Base-by-base conservation (phyloP, 2,888 invertebrate species). In the Zygogramma bicolorata region DNA sequence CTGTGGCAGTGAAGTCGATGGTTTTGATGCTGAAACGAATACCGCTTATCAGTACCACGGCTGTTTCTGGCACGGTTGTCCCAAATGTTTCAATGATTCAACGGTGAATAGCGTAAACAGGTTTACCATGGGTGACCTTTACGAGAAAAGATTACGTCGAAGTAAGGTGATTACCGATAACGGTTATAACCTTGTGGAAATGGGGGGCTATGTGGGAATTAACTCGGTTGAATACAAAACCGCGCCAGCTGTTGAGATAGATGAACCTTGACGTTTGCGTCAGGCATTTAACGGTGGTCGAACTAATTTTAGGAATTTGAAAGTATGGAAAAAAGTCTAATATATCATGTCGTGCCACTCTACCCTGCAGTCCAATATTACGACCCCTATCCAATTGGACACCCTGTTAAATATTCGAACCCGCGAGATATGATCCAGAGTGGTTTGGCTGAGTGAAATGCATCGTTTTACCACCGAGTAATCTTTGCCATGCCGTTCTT, bases 361-460 rank as follows among this genome's bases (percentile, higher is more conserved):
- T 79, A 79, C 65, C 75, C 78, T 15, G 78, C 77, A 34, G 77
- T 79, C 13, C 71, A 74, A 66, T 79, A 53, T 73, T 78, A 74
- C 66, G 76, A 77, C 72, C 60, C 66, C 34, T 77, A 75, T 69
- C 78, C 78, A n/a, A 63, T 76, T 25, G 75, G 74, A 31, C n/a
- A n/a, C n/a, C n/a, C n/a, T n/a, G n/a, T n/a, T n/a, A n/a, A n/a
- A n/a, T n/a, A n/a, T n/a, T n/a, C n/a, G n/a, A n/a, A 46, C 79
- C 77, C 57, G 27, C 58, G 34, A 63, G 8, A 53, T 77, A 77
- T 73, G 65, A 80, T 74, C 42, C 73, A 60, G 49, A 74, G 15
- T 79, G 78, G 77, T 79, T 75, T 71, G 78, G 77, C 27, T 63
- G 80, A 67, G 73, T 79, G 62, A 77, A 75, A 71, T 79, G 77